Conservation (phyloP, 2,113 vertebrate genomes). For the Ia io region DNA sequence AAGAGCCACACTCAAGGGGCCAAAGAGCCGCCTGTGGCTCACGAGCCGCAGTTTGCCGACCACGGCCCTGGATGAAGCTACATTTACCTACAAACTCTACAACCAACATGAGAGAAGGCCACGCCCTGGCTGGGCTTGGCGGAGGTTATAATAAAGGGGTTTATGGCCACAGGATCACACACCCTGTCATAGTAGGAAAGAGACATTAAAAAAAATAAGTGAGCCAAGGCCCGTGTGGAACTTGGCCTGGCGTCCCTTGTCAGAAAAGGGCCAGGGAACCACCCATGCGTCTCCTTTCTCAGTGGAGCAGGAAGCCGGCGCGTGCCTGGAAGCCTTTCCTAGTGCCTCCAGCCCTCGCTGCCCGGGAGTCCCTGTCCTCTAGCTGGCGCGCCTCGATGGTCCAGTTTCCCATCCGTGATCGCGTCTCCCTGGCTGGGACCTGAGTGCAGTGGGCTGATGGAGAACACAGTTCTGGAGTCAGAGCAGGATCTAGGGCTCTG, state of each 20-base stretch:
- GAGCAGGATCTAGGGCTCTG: background rate
- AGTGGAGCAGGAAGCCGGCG: background rate
- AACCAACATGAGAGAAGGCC: background rate
- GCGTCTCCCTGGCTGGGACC: background rate
- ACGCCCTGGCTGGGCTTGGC: background rate
- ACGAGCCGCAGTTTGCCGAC: too few relatives aligned
- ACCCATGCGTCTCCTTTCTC: background rate
- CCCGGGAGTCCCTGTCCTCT: background rate
- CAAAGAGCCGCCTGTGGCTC: too few relatives aligned
- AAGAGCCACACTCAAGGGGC: too few relatives aligned
- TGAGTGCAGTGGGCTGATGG: too few relatives aligned
- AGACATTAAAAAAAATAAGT: background rate
- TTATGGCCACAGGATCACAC: background rate
- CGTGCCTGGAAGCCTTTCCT: background rate
- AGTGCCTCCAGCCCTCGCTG: background rate
- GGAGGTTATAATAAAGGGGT: background rate
- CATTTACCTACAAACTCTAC: background rate
- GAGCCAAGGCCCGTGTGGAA: background rate
- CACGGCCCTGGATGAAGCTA: background rate
- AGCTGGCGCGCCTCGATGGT: accelerated
- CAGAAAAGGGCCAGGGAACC: background rate
- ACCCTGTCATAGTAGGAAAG: background rate
- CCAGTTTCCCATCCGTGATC: background rate
- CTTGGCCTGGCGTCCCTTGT: background rate
- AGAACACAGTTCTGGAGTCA: background rate